phyloP scores from a whole-genome alignment of 2,113 vertebrate species.

The Narcine bancroftii region DNA sequence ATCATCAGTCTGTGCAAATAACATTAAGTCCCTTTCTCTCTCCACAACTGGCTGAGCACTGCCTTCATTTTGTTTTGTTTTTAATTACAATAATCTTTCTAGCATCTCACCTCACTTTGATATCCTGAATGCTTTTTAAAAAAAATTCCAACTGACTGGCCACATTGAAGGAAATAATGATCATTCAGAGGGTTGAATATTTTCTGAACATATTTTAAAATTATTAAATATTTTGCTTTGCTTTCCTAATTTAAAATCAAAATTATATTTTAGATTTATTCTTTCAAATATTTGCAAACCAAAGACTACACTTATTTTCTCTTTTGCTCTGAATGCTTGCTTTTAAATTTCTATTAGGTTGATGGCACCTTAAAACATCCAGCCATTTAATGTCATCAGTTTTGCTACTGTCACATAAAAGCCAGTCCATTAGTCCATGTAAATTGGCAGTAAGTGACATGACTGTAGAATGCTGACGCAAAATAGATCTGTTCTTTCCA shows the following conservation, averaged over 20 bases:
- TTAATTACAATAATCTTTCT: neutral
- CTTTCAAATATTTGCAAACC: neutral
- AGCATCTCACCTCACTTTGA: neutral
- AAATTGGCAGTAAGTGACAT: neutral
- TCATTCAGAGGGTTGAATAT: neutral
- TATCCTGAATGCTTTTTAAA: neutral
- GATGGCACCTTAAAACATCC: neutral
- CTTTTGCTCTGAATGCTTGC: neutral
- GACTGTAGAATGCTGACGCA: neutral
- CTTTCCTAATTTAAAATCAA: neutral
- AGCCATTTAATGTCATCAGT: neutral
- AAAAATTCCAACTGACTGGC: neutral
- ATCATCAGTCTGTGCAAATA: too few species aligned
- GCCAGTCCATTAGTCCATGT: neutral
- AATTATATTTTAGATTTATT: slow-evolving; percentile 4
- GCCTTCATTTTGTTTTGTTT: too few species aligned
- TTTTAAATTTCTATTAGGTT: neutral
- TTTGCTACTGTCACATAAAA: neutral
- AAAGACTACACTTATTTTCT: neutral
- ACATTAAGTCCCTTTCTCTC: too few species aligned
- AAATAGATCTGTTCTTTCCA: neutral
- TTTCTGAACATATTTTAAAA: neutral
- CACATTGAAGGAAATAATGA: neutral
- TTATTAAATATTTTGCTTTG: neutral
- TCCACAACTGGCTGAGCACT: too few species aligned